phyloP scores from a whole-genome alignment of 2,888 invertebrate genomes.

The Idaea dimidiata region DNA sequence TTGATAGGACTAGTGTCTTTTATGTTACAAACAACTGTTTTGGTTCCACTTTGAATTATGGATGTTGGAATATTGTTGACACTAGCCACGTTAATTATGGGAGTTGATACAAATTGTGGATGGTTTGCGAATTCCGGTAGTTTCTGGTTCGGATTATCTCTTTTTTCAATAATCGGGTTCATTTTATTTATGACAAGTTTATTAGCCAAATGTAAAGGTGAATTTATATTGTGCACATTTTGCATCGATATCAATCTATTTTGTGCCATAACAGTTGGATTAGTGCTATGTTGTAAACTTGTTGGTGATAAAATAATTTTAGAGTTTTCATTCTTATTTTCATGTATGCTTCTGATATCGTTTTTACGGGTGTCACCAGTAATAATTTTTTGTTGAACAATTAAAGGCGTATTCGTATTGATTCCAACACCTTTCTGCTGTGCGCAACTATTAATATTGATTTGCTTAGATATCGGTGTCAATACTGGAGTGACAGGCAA shows the following conservation, averaged over 20 bases:
- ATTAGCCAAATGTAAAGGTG: slow-evolving; percentile 56
- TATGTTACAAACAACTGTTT: slow-evolving; percentile 54
- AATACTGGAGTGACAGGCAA: slow-evolving; percentile 81
- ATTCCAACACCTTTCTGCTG: slow-evolving; percentile 58
- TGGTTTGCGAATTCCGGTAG: slow-evolving; percentile 53
- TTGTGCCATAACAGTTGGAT: slow-evolving; percentile 68
- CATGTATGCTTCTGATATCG: slow-evolving; percentile 48
- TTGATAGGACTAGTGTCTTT: slow-evolving; percentile 53
- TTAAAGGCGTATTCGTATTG: slow-evolving; percentile 41
- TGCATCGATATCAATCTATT: slow-evolving; percentile 73
- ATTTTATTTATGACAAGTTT: slow-evolving; percentile 65
- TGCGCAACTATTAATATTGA: slow-evolving; percentile 71
- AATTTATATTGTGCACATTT: slow-evolving; percentile 63
- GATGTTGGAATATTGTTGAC: slow-evolving; percentile 53
- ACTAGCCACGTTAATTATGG: slow-evolving; percentile 64
- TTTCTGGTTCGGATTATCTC: slow-evolving; percentile 55
- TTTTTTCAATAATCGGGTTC: slow-evolving; percentile 56
- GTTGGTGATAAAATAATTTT: slow-evolving; percentile 72
- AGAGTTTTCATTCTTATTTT: slow-evolving; percentile 52
- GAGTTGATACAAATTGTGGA: slow-evolving; percentile 47
- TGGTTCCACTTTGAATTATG: slow-evolving; percentile 58
- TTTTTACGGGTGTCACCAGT: slow-evolving; percentile 53
- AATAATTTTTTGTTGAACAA: slow-evolving; percentile 66
- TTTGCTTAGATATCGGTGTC: slow-evolving; percentile 79
- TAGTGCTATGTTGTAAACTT: slow-evolving; percentile 56